A percentile compares a stretch with the other conserved stretches of the same genome.
phyloP scores from a whole-genome alignment of 2,797 vertebrate genomes.

The Pelobates cultripes region DNA sequence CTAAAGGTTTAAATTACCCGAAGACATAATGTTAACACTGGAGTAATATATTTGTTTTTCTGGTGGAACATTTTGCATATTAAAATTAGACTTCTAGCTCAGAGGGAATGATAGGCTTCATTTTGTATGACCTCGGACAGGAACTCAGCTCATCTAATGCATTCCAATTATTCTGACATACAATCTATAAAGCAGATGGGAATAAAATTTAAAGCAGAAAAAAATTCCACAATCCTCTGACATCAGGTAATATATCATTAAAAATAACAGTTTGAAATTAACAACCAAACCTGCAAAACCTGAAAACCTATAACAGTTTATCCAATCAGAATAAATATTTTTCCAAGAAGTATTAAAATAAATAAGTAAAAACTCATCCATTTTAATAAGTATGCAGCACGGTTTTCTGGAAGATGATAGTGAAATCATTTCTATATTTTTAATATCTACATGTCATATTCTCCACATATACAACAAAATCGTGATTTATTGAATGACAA shows the following conservation, averaged over 20 bases:
- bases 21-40: conserved; percentile 53
- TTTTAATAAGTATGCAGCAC: too few species aligned
- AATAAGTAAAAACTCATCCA: too few species aligned
- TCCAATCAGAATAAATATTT: not conserved
- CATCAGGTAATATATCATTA: conserved; percentile 38
- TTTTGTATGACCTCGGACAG: conserved; percentile 48
- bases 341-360: too few species aligned
- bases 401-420: too few species aligned
- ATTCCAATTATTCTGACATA: conserved; percentile 53
- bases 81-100: conserved; percentile 47
- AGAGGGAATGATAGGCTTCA: conserved; percentile 53
- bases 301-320: not conserved
- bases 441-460: too few species aligned
- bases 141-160: conserved; percentile 48
- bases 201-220: conserved; percentile 25
- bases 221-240: conserved; percentile 16
- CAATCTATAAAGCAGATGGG: conserved; percentile 43
- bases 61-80: conserved; percentile 45
- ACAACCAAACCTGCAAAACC: conserved; percentile 9
- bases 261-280: conserved; percentile 36
- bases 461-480: too few species aligned
- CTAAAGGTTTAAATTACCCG: conserved; percentile 50
- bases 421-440: too few species aligned
- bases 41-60: conserved; percentile 50
- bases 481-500: too few species aligned